These are phyloP conservation scores for Genyomyrus donnyi DNA, from an alignment of 2,113 vertebrate species.

Conservation along the genomic window DNA sequence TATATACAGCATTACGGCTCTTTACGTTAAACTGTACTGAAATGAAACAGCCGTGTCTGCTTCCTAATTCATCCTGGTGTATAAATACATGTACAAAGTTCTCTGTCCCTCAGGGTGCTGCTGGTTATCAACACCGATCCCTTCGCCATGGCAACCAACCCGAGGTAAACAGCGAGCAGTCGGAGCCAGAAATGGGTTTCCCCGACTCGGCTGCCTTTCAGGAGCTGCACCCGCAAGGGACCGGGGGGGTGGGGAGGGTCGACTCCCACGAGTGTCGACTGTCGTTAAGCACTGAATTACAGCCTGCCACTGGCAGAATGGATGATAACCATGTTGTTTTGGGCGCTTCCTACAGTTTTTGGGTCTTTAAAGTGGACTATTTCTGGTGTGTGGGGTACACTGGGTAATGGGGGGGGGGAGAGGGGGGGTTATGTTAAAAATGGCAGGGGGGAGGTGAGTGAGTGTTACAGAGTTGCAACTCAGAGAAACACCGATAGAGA, in stretches of 20 bases:
- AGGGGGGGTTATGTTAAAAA: too few species aligned
- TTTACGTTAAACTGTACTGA: not conserved
- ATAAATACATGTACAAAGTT: not conserved
- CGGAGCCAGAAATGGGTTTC: not conserved
- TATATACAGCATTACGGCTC: conserved; percentile 34
- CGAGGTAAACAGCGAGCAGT: not conserved
- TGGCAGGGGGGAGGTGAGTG: not conserved
- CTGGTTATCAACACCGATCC: not conserved
- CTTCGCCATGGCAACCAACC: not conserved
- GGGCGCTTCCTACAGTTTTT: not conserved
- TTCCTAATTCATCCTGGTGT: not conserved
- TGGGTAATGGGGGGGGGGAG: not conserved
- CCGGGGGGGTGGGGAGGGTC: not conserved
- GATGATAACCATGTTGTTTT: not conserved
- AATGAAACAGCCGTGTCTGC: not conserved
- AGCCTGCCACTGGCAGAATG: not conserved
- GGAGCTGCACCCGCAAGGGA: not conserved
- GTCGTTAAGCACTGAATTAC: conserved; percentile 2
- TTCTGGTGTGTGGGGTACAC: not conserved
- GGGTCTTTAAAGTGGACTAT: not conserved
- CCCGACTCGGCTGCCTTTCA: not conserved
- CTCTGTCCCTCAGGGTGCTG: not conserved
- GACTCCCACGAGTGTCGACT: not conserved
- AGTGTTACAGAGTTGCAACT: not conserved
- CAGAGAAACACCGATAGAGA: not conserved